Evolutionary conservation across 1,140 invertebrate species (phyloP), one percentile per base, ranked within the genome.

Genomic region (Saccostrea echinata): DNA sequence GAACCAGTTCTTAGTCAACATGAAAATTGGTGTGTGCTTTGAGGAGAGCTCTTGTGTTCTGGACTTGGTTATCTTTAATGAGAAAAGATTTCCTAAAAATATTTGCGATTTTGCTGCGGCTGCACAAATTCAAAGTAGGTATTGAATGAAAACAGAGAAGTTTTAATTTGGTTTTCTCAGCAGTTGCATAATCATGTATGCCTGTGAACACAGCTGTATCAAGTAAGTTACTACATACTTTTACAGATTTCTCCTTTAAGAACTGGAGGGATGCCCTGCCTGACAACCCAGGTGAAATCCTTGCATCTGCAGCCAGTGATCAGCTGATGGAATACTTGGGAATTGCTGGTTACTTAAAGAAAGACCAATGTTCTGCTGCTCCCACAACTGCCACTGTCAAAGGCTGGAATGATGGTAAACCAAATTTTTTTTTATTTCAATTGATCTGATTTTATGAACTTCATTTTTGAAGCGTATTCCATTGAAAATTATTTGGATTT

Each of bases 11-110:
- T 76, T 87, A 30, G 80, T 91, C 12, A 87, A 81, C 53, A 57
- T 91, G 8, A 90, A 90, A 30, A 27, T 91, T 52, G 90, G 87
- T 82, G 84, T 91, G 9, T 91, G 90, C 86, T 90, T 90, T 43
- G 89, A 90, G 80, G 86, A 86, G n/a, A 53, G 35, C 21, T 51
- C 35, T 33, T 88, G 86, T 80, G 52, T 68, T 27, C 52, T 84
- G 4, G 43, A 57, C 30, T 11, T 27, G 43, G 61, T 51, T 43
- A 27, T 87, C 21, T 83, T 87, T 1, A 84, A 87, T n/a, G 86
- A 87, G 12, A 64, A 64, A 57, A 87, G 82, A 84, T 53, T 87
- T 68, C 57, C 86, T 33, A 87, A 87, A 61, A 81, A 55, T 33
- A 27, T 52, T 1, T 87, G 86, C 68, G 81, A 84, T 52, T 82